Evolutionary conservation across 64 coral and sea anemone genomes (phyloP).

Genomic region (Stichodactyla helianthus): DNA sequence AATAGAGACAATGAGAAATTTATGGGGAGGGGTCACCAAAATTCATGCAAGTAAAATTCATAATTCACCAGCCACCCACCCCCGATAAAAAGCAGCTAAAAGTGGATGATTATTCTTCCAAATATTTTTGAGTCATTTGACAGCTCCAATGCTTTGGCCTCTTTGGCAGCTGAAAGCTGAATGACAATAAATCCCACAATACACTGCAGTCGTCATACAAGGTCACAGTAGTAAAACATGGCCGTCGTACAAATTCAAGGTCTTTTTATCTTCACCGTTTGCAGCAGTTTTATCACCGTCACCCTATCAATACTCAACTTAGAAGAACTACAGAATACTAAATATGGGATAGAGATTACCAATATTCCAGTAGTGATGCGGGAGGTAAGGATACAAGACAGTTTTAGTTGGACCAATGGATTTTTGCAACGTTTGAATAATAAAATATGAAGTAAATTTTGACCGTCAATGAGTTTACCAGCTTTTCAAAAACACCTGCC

Average conservation of each 20-base stretch:
- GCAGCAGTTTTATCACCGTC: conserved; percentile 33
- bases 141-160: background rate
- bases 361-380: conserved; percentile 78
- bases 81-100: no score
- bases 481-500: conserved; percentile 1
- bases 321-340: conserved; percentile 79
- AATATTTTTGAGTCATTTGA: background rate
- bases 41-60: no score
- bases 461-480: background rate
- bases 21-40: no score
- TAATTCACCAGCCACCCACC: no score
- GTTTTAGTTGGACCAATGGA: conserved; percentile 43
- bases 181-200: conserved; percentile 9
- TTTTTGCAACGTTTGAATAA: background rate
- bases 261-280: conserved; percentile 77
- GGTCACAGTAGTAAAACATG: conserved; percentile 32
- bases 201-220: background rate
- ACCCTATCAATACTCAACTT: conserved; percentile 69
- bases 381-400: conserved; percentile 58
- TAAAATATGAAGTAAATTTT: background rate
- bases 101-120: no score
- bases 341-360: conserved; percentile 92
- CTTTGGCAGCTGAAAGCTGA: no score
- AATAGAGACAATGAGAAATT: no score
- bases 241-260: background rate